Evolutionary conservation across 92 coral and sea anemone genomes (phyloP).

Genomic region (Porites divaricata): DNA sequence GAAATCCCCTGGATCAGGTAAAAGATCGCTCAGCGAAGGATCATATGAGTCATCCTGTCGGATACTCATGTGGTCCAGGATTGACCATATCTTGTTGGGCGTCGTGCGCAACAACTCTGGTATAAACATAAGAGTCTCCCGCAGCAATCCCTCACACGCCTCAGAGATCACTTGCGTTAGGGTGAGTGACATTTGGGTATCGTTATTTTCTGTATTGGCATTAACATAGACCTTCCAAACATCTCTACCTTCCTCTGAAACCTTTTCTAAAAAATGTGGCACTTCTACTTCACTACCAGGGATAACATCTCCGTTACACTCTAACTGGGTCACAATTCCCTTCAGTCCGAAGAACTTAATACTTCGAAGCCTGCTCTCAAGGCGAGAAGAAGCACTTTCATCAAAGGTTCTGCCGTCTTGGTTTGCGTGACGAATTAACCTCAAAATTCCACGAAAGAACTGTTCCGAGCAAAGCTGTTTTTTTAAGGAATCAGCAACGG

Average conservation of each 20-base stretch:
- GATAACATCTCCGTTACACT: conserved; percentile 37
- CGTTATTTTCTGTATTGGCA: neutral
- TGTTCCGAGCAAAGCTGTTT: conserved; percentile 48
- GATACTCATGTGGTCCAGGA: conserved; percentile 47
- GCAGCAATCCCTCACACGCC: conserved; percentile 42
- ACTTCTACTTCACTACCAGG: conserved; percentile 66
- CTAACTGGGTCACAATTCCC: conserved; percentile 39
- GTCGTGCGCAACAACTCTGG: conserved; percentile 32
- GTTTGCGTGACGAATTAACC: conserved; percentile 68
- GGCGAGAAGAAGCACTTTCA: conserved; percentile 16
- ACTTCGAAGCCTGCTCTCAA: conserved; percentile 36
- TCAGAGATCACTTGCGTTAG: conserved; percentile 32
- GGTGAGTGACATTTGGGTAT: neutral
- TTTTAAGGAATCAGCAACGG: conserved; percentile 44
- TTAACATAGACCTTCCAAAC: conserved; percentile 60
- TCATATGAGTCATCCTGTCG: conserved; percentile 55
- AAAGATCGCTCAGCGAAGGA: conserved; percentile 2
- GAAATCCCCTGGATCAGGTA: conserved; percentile 67
- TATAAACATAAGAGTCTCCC: conserved; percentile 22
- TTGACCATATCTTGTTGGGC: conserved; percentile 42
- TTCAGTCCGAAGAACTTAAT: conserved; percentile 38
- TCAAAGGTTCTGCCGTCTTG: neutral
- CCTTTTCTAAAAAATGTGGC: conserved; percentile 45
- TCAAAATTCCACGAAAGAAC: conserved; percentile 57
- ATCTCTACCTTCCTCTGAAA: neutral